Base-by-base conservation (phyloP, 2,113 vertebrate species). In the Leptobrachium leishanense region DNA sequence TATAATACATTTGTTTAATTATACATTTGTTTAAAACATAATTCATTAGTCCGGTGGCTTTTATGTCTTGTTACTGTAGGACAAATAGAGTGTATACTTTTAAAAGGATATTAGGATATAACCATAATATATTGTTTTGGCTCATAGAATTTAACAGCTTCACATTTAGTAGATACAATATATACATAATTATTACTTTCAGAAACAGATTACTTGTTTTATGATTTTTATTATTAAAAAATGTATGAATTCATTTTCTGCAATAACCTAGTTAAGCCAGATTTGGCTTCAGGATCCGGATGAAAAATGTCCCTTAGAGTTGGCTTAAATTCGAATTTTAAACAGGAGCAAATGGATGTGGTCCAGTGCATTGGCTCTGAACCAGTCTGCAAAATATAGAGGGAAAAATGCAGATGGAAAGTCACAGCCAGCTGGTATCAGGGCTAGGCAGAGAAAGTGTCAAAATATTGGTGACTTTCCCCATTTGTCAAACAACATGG, bases 371-470 rank as follows among this genome's bases (percentile, higher is more conserved):
- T 95, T 98, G 97, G 95, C 95, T 91, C 83, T 85, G 88, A 88
- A 93, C 96, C 97, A 97, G 95, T 96, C 95, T 93, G 94, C 96
- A 95, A 96, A 94, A 96, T 94, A 90, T 89, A 95, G 92, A 83
- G 92, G 94, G 95, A 46, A 95, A 92, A 92, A 94, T 92, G 88
- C 92, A 87, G 88, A 88, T 92, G 84, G 86, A 85, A 90, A 92
- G 95, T 98, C 90, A 88, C 94, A 97, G 96, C 97, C 97, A 98
- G 94, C 95, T 96, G 94, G 95, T 95, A 96, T 96, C 95, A 95
- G 92, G 91, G 87, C 87, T 92, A 91, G 90, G 90, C 92, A 93
- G 91, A 84, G 86, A 91, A 88, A 89, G 90, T 94, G 93, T 93
- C 93, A 94, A 92, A 93, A 94, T 94, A 94, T 93, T 94, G 91